Evolutionary conservation across 1,140 invertebrate genomes (phyloP).

Genomic region (Lethocerus indicus): DNA sequence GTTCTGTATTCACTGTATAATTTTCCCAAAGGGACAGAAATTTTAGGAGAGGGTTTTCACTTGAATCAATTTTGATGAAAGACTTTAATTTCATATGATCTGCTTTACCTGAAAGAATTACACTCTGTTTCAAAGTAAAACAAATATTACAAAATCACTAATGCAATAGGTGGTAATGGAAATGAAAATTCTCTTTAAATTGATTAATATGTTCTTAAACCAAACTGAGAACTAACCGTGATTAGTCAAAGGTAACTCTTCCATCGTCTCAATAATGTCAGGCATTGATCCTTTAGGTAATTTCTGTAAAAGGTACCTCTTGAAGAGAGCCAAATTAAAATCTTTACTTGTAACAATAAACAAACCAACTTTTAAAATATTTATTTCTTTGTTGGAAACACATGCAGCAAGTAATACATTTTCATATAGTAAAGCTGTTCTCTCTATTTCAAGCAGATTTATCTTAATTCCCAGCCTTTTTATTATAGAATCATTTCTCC

Average conservation of each 20-base stretch:
- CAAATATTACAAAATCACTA: too few species aligned
- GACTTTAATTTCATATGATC: not conserved
- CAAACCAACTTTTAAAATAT: conserved; percentile 1
- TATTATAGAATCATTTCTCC: conserved; percentile 43
- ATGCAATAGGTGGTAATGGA: too few species aligned
- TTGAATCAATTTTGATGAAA: too few species aligned
- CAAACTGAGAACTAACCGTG: conserved; percentile 38
- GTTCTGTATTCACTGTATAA: conserved; percentile 15
- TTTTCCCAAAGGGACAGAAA: conserved; percentile 23
- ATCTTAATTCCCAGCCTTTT: conserved; percentile 58
- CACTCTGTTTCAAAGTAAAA: too few species aligned
- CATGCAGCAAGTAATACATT: conserved; percentile 20
- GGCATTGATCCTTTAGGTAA: conserved; percentile 24
- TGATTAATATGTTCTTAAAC: too few species aligned
- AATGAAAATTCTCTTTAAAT: too few species aligned
- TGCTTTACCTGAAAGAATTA: conserved; percentile 13
- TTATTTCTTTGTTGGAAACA: not conserved
- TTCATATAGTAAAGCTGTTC: conserved; percentile 26
- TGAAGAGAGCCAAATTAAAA: not conserved
- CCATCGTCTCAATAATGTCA: conserved; percentile 31
- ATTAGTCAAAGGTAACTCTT: conserved; percentile 32
- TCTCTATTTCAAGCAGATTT: conserved; percentile 39
- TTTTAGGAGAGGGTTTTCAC: conserved; percentile 10
- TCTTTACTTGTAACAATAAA: conserved; percentile 7
- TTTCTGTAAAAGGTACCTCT: conserved; percentile 2